Percentiles rank a stretch among this genome's conserved stretches.
phyloP scores from a whole-genome alignment of 2,888 invertebrate genomes.

The Crematogaster levior region DNA sequence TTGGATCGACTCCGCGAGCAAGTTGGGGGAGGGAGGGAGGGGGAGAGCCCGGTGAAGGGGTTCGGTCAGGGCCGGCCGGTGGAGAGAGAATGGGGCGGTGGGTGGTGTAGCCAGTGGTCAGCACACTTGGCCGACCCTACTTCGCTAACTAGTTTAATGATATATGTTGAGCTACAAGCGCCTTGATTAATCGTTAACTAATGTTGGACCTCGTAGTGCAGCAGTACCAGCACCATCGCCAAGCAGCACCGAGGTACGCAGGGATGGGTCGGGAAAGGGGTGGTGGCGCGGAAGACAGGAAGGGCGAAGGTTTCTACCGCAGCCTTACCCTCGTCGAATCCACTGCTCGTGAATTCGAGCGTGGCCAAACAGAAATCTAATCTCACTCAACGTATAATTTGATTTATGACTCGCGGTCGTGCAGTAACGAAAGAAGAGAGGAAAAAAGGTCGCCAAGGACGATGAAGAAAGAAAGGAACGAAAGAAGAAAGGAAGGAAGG shows the following conservation, averaged over 20 bases:
- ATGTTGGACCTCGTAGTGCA: conserved; percentile 85
- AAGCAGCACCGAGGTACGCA: conserved; percentile 61
- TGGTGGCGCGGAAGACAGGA: conserved; percentile 68
- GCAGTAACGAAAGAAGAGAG: conserved; percentile 33
- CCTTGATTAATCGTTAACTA: conserved; percentile 86
- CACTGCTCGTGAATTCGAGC: conserved; percentile 73
- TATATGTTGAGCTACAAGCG: conserved; percentile 86
- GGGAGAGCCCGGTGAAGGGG: conserved; percentile 73
- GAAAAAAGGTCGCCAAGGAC: conserved; percentile 10
- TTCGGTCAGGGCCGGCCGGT: conserved; percentile 64
- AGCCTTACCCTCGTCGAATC: conserved; percentile 74
- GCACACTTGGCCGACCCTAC: conserved; percentile 86
- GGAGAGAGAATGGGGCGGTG: conserved; percentile 73
- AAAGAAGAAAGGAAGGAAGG: conserved; percentile 55
- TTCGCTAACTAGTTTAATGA: conserved; percentile 86
- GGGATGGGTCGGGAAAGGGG: conserved; percentile 43
- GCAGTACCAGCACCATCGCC: conserved; percentile 72
- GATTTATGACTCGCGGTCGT: conserved; percentile 81
- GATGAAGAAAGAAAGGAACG: conserved; percentile 32
- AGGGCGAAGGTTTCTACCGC: conserved; percentile 69
- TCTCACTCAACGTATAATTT: conserved; percentile 84
- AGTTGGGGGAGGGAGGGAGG: conserved; percentile 74
- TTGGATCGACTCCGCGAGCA: conserved; percentile 72
- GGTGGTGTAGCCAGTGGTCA: conserved; percentile 84
- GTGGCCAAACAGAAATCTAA: conserved; percentile 84